phyloP scores from a whole-genome alignment of 2,888 invertebrate genomes.

The Caenorhabditis japonica region DNA sequence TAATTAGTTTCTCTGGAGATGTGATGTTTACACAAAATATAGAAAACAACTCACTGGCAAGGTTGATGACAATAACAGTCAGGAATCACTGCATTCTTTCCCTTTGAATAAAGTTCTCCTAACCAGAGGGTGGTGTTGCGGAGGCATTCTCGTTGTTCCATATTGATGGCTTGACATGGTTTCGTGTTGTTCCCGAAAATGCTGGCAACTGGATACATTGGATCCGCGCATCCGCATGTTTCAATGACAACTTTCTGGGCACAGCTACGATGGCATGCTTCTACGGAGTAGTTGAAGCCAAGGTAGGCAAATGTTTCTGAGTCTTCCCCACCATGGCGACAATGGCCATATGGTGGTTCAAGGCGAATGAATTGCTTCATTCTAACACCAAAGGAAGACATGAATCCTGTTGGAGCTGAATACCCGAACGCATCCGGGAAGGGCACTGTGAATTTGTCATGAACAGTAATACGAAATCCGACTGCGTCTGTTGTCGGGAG shows the following conservation, averaged over 20 bases:
- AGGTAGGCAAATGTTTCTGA: conserved; percentile 66
- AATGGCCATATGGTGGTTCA: conserved; percentile 73
- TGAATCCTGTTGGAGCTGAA: conserved; percentile 76
- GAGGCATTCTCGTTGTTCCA: conserved; percentile 73
- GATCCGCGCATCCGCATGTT: conserved; percentile 74
- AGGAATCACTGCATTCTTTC: conserved; percentile 58
- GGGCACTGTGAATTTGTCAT: conserved; percentile 76
- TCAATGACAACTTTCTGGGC: conserved; percentile 73
- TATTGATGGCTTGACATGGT: conserved; percentile 70
- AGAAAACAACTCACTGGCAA: conserved; percentile 66
- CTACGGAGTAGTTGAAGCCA: conserved; percentile 75
- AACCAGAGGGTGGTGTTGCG: conserved; percentile 70
- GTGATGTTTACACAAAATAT: neutral
- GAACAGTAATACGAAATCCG: conserved; percentile 76
- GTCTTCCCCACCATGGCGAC: conserved; percentile 72
- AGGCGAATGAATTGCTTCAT: conserved; percentile 77
- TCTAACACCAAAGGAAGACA: conserved; percentile 75
- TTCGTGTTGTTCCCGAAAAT: conserved; percentile 41
- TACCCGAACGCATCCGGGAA: conserved; percentile 77
- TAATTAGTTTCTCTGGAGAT: conserved; percentile 75
- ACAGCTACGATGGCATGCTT: conserved; percentile 75
- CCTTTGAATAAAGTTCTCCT: conserved; percentile 64
- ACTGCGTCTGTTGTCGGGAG: conserved; percentile 76
- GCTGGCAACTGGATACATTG: conserved; percentile 73
- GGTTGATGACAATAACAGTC: conserved; percentile 76